Evolutionary conservation across 2,113 vertebrate species (phyloP).

Genomic region (Carollia perspicillata): DNA sequence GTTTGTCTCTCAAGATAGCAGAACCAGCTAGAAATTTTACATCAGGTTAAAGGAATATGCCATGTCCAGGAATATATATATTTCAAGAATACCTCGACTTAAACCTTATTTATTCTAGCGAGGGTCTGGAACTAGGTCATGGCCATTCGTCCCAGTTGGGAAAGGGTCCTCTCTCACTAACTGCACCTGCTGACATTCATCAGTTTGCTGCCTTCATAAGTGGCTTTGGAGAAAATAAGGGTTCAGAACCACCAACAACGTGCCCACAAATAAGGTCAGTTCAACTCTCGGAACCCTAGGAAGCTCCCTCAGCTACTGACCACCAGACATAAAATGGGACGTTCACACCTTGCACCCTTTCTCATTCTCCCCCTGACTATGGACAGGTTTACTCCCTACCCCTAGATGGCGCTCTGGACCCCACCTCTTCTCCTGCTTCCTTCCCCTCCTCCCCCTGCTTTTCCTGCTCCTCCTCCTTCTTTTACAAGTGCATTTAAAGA

Average conservation of each 20-base stretch:
- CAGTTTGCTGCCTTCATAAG: not conserved
- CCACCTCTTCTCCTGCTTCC: not conserved
- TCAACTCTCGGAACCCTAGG: not conserved
- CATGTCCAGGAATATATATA: no score
- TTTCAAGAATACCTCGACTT: not conserved
- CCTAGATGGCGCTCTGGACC: no score
- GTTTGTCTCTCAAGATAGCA: not conserved
- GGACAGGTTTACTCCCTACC: not conserved
- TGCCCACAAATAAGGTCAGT: not conserved
- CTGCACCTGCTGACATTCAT: not conserved
- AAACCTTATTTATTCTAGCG: not conserved
- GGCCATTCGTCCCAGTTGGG: not conserved
- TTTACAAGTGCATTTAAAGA: not conserved
- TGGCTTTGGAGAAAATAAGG: rapidly evolving
- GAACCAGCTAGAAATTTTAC: not conserved
- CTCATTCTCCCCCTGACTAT: not conserved
- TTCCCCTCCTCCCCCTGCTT: not conserved
- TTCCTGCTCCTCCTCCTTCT: rapidly evolving
- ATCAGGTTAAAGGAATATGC: not conserved
- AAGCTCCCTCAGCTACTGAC: not conserved
- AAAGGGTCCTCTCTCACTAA: not conserved
- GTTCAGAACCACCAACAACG: not conserved
- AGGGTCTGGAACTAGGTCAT: not conserved
- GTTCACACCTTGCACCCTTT: rapidly evolving
- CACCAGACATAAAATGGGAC: not conserved